Base-by-base conservation (phyloP, 2,797 vertebrate species). In the Paramormyrops hopkinsi region DNA sequence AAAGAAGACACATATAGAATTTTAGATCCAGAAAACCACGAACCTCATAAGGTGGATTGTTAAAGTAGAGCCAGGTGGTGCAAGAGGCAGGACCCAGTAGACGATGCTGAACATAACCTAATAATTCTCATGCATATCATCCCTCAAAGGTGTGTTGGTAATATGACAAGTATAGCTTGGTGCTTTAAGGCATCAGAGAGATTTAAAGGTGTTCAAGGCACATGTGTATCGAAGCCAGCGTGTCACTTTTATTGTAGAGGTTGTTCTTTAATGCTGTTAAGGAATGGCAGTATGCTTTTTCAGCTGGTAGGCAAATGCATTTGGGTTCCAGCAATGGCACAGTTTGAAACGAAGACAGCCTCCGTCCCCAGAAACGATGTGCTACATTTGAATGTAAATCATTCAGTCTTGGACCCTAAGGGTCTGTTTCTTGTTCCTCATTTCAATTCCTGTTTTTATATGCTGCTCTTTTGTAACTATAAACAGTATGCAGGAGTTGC, bases 301-400 rank as follows among this genome's bases (percentile, higher is more conserved):
- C 53, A 9, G 86, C 53, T 56, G 25, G 5, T 56, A 59, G 86
- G 86, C 51, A 56, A 56, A 87, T 51, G 53, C 4, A 56, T 33
- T 56, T 59, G 53, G 51, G 86, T 41, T 56, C 86, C 86, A n/a
- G 86, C 86, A 56, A 51, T 87, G 86, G 53, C 53, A 56, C 53
- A 56, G 53, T 87, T 59, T 56, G 86, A 54, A 87, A 44, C 17
- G 29, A 33, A 54, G 53, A 44, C 53, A 56, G 86, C 86, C 53
- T 87, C 33, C 3, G 1, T 87, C 53, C 86, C 33, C 37, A 59
- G 53, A 59, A 56, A 87, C 53, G 33, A 87, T 37, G 51, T 56
- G 51, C 86, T 59, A n/a, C 56, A 87, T 87, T 87, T 59, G 86
- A 87, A 87, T 87, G 85, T 87, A 87, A 59, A 87, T 87, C 51